Base-by-base conservation (phyloP, 1,140 invertebrate genomes). In the Drosophila carrolli region DNA sequence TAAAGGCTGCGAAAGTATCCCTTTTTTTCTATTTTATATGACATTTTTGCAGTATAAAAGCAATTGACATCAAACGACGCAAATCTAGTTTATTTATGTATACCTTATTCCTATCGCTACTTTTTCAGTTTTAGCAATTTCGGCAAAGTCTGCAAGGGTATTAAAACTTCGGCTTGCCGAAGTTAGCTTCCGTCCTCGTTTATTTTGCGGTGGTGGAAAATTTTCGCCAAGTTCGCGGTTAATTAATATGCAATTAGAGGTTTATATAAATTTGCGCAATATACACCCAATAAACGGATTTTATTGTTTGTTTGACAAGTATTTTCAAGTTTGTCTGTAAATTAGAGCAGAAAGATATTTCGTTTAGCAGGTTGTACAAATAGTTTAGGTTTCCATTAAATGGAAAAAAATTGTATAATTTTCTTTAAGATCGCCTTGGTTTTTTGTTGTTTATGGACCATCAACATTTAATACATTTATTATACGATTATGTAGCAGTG, bases 211-310 rank as follows among this genome's bases (percentile, higher is more conserved):
- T 35, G 70, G 71, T 76, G 73, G 73, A 76, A 76, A 76, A 55
- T 67, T 76, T 74, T 54, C 9, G 50, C 27, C 41, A 47, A 58
- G 27, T 32, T 43, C 46, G 73, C 61, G 71, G 71, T 75, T 57
- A 75, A 75, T 75, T 74, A 75, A 75, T 75, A 75, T 50, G 50
- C 70, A 75, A 75, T 75, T 75, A 76, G 73, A 59, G 54, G 38
- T 40, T 47, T 29, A 53, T 55, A 65, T 57, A 41, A 58, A 66
- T 75, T 58, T 75, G 71, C 72, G 73, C 55, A 73, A 73, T 73
- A 41, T 58, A 44, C 48, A 38, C 9, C 19, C 27, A 74, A 46
- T 61, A 74, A 43, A 14, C 58, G 51, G 23, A 56, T 58, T 75
- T 75, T 57, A 53, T 43, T 67, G 50, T 76, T 75, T 76, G 61